These are phyloP conservation scores for Mormyrus lacerda DNA, from an alignment of 2,113 vertebrate species.

Conservation along the genomic window DNA sequence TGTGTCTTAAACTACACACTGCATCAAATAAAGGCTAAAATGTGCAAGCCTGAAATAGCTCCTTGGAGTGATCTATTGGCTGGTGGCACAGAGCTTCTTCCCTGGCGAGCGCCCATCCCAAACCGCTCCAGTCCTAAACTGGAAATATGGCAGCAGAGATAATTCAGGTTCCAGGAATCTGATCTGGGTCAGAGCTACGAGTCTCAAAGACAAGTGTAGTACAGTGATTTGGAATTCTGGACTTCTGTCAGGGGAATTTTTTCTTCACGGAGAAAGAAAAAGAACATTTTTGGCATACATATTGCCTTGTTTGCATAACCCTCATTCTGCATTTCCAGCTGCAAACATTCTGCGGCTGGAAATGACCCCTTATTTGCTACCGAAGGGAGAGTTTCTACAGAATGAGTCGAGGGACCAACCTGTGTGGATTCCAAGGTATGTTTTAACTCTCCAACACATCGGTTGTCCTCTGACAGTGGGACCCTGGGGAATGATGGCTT, in stretches of 20 bases:
- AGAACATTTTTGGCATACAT: neutral
- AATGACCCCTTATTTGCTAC: slow-evolving; percentile 7
- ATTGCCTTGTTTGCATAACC: neutral
- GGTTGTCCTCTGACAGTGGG: neutral
- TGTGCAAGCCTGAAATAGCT: slow-evolving; percentile 9
- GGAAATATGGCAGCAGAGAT: neutral
- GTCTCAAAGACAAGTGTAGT: neutral
- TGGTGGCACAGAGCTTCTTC: neutral
- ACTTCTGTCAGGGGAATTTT: neutral
- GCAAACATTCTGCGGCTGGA: neutral
- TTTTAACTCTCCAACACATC: neutral
- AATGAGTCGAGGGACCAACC: neutral
- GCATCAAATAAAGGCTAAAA: slow-evolving; percentile 5
- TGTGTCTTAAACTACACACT: neutral
- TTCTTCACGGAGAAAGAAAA: neutral
- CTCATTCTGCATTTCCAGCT: neutral
- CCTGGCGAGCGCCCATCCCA: neutral
- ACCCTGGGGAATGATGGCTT: neutral
- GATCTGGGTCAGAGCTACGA: neutral
- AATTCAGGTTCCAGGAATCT: slow-evolving; percentile 13
- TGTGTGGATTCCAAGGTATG: neutral
- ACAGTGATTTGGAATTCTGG: neutral
- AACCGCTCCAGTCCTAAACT: neutral
- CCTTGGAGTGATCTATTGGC: slow-evolving; percentile 2
- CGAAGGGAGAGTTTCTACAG: neutral